These are phyloP conservation scores for Malaclemys terrapin DNA, from an alignment of 2,113 vertebrate species.

Conservation along the genomic window DNA sequence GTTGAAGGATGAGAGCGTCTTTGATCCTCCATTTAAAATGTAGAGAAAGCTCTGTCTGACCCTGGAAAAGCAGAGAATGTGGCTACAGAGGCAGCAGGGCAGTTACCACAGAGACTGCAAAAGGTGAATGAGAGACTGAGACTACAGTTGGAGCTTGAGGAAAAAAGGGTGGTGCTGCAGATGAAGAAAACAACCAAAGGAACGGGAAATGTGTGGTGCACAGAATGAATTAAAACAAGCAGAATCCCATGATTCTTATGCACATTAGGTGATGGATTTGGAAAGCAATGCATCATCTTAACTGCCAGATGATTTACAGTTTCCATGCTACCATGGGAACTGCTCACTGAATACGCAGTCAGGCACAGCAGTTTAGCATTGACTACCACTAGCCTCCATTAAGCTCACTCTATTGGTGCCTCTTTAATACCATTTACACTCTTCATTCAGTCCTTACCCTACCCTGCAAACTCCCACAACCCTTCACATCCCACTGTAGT, in stretches of 20 bases:
- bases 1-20: not conserved
- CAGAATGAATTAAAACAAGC: not conserved
- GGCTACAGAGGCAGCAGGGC: not conserved
- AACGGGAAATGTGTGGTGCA: not conserved
- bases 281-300: conserved; percentile 54
- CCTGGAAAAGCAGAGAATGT: not conserved
- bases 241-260: conserved; percentile 37
- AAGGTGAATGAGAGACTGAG: not conserved
- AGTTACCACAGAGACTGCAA: not conserved
- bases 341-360: not conserved
- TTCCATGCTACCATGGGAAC: not conserved
- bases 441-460: not conserved
- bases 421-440: fast-evolving
- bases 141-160: not conserved
- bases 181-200: not conserved
- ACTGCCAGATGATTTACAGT: conserved; percentile 38
- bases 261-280: conserved; percentile 62
- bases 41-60: not conserved
- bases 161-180: not conserved
- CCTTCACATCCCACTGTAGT: not conserved
- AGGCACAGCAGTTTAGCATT: not conserved
- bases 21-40: not conserved
- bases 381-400: not conserved
- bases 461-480: conserved; percentile 15
- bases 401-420: conserved; percentile 10